Evolutionary conservation across 2,113 vertebrate genomes (phyloP).

Genomic region (Rattus rattus): DNA sequence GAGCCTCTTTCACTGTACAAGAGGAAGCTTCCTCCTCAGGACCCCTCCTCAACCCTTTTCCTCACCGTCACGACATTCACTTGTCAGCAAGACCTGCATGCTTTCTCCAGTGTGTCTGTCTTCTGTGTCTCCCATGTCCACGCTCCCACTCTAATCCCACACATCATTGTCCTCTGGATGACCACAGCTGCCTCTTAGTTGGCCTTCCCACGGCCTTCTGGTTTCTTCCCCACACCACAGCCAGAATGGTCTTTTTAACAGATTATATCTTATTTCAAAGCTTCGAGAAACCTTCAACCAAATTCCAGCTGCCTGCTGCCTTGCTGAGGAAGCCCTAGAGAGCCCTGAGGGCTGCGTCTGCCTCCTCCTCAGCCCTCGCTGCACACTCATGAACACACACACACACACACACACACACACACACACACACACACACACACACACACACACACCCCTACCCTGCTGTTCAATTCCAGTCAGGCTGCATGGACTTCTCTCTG

Average conservation of each 20-base stretch:
- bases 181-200: not conserved
- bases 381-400: not conserved
- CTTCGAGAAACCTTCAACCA: not conserved
- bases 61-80: not conserved
- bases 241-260: not conserved
- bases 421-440: not conserved
- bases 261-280: not conserved
- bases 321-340: not conserved
- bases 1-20: not conserved
- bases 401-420: not conserved
- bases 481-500: not conserved
- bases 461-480: not conserved
- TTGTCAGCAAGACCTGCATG: not conserved
- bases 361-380: not conserved
- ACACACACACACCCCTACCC: not conserved
- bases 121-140: rapidly evolving
- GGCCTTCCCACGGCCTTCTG: not conserved
- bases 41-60: not conserved
- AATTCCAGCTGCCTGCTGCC: not conserved
- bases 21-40: not conserved
- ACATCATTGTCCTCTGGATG: not conserved
- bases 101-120: not conserved
- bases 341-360: not conserved
- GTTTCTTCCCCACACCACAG: not conserved
- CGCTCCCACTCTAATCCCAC: not conserved